Percentiles rank a stretch among this genome's conserved stretches.
Conservation (phyloP, 2,888 invertebrate genomes). For the Pyrochroa serraticornis region DNA sequence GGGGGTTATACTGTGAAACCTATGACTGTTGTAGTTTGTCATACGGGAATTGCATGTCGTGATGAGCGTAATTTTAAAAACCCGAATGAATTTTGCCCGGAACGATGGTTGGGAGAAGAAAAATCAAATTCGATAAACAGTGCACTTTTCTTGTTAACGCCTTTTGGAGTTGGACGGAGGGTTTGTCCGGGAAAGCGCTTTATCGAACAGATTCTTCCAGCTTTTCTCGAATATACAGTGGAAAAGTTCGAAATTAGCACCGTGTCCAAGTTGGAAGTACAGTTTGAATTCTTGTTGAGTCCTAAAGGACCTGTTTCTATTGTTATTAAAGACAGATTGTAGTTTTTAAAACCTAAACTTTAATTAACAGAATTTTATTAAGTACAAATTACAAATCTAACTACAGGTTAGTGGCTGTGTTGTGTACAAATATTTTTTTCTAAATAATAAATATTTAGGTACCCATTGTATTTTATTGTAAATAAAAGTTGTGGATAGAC, state of each 20-base stretch:
- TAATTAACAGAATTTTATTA: conserved; percentile 19
- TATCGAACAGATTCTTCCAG: conserved; percentile 76
- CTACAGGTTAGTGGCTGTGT: conserved; percentile 24
- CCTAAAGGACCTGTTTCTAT: conserved; percentile 77
- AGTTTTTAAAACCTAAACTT: conserved; percentile 27
- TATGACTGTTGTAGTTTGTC: conserved; percentile 81
- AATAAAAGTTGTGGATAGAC: too few species aligned
- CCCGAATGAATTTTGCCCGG: conserved; percentile 74
- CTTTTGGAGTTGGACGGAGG: conserved; percentile 80
- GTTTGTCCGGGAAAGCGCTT: conserved; percentile 88
- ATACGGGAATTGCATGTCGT: conserved; percentile 82
- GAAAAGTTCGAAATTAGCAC: conserved; percentile 70
- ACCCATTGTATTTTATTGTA: too few species aligned
- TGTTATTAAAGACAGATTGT: conserved; percentile 65
- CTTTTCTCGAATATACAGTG: conserved; percentile 74
- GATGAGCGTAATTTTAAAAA: conserved; percentile 76
- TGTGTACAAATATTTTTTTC: conserved; percentile 26
- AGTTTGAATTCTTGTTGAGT: conserved; percentile 82
- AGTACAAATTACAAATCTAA: too few species aligned
- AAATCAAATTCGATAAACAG: conserved; percentile 52
- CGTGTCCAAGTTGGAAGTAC: conserved; percentile 71
- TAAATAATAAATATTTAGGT: conserved; percentile 4
- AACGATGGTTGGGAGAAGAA: conserved; percentile 72
- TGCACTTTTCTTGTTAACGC: conserved; percentile 71
- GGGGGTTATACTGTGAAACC: conserved; percentile 72